A percentile compares a stretch with the other conserved stretches of the same genome.
Conservation (phyloP, 2,797 vertebrate genomes). For the Chrysocyon brachyurus region DNA sequence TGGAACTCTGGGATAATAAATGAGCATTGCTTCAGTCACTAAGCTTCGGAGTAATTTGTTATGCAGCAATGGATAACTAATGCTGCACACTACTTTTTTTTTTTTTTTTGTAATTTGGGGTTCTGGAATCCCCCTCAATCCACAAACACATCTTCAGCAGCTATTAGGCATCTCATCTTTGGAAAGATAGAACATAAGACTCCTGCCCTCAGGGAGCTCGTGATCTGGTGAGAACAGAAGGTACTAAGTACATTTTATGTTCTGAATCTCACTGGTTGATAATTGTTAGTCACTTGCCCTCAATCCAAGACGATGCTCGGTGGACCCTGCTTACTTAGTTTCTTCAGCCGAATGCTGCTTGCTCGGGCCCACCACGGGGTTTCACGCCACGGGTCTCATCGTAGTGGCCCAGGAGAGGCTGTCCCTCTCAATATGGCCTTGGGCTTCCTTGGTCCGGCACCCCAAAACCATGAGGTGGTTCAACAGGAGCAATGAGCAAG, state of each 20-base stretch:
- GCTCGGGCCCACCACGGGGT: fast-evolving
- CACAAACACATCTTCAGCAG: background rate
- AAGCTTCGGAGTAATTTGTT: background rate
- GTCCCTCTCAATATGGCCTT: background rate
- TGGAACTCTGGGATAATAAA: background rate
- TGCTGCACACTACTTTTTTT: fast-evolving
- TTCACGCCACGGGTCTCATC: background rate
- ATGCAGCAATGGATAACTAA: fast-evolving
- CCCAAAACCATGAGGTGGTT: fast-evolving
- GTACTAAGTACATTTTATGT: fast-evolving
- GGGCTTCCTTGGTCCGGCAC: background rate
- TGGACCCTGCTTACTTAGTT: too few relatives aligned
- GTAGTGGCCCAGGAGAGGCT: background rate
- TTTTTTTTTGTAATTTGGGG: background rate
- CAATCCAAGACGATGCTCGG: background rate
- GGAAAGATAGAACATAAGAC: fast-evolving
- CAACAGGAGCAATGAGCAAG: background rate
- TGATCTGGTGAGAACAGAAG: fast-evolving
- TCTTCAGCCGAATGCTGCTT: background rate
- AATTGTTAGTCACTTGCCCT: background rate
- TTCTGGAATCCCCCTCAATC: background rate
- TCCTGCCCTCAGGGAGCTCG: background rate
- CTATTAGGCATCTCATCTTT: background rate
- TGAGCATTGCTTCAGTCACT: fast-evolving
- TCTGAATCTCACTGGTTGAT: background rate